These are phyloP conservation scores for Anguilla megastoma DNA, from an alignment of 2,797 vertebrate genomes.

Conservation along the genomic window DNA sequence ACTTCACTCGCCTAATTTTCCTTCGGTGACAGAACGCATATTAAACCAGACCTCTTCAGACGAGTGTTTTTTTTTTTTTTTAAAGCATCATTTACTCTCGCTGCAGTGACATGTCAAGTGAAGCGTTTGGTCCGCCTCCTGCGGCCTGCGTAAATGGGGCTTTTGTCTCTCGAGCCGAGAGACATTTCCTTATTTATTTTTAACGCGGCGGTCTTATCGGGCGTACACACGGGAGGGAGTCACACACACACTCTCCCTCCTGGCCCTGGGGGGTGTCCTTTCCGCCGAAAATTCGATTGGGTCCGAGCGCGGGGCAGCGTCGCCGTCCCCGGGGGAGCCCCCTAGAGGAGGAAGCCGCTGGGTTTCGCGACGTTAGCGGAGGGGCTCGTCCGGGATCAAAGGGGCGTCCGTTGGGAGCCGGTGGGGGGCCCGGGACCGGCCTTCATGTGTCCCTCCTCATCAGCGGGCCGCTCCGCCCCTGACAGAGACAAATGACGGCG, in stretches of 20 bases:
- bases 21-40: constrained; percentile 76
- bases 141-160: not conserved
- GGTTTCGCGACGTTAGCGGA: not conserved
- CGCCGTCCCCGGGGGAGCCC: not conserved
- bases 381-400: not conserved
- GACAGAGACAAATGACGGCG: constrained; percentile 82
- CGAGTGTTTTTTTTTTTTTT: not conserved
- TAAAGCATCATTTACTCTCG: not conserved
- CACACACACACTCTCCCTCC: constrained; percentile 32
- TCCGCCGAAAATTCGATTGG: constrained; percentile 63
- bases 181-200: not conserved
- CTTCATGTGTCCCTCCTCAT: constrained; percentile 80
- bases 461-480: constrained; percentile 69
- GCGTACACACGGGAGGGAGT: constrained; percentile 72
- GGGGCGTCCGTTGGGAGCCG: constrained; percentile 46
- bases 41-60: constrained; percentile 66
- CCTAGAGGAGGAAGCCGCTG: too few species aligned
- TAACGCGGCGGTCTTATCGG: constrained; percentile 78
- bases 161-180: not conserved
- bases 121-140: not conserved
- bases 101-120: constrained; percentile 19
- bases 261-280: constrained; percentile 43
- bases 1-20: constrained; percentile 96
- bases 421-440: constrained; percentile 37
- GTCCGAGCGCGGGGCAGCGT: constrained; percentile 3